These are phyloP conservation scores for Pteropus rufus DNA, from an alignment of 2,797 vertebrate species.

Conservation along the genomic window DNA sequence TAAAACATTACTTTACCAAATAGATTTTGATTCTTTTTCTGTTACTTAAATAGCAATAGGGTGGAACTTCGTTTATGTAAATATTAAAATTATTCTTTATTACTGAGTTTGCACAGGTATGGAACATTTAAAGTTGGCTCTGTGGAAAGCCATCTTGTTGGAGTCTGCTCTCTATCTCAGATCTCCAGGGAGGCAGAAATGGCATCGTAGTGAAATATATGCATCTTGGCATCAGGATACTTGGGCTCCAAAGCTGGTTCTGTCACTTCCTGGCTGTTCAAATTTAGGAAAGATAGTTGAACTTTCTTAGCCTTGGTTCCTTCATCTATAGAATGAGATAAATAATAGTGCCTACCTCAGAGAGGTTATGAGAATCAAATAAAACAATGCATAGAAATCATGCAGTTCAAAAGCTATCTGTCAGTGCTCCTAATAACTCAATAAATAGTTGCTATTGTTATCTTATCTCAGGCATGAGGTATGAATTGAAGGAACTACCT, in stretches of 20 bases:
- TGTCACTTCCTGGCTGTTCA: background rate
- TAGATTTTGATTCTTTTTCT: background rate
- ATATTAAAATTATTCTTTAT: background rate
- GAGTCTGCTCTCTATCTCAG: background rate
- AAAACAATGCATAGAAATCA: background rate
- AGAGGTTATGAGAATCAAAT: background rate
- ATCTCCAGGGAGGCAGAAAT: background rate
- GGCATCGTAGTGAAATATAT: background rate
- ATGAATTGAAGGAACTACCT: background rate
- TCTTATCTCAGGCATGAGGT: background rate
- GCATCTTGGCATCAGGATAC: background rate
- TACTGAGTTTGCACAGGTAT: background rate
- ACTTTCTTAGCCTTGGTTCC: background rate
- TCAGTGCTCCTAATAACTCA: background rate
- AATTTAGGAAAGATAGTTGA: background rate
- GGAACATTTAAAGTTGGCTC: background rate
- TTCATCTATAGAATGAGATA: background rate
- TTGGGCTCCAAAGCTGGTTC: background rate
- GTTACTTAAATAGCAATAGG: background rate
- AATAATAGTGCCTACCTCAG: background rate
- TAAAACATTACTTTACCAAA: background rate
- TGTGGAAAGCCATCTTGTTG: background rate
- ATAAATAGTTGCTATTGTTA: background rate
- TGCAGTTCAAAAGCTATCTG: background rate
- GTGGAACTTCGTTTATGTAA: background rate